Evolutionary conservation across 2,113 vertebrate genomes (phyloP).

Genomic region (Psilopogon haemacephalus): DNA sequence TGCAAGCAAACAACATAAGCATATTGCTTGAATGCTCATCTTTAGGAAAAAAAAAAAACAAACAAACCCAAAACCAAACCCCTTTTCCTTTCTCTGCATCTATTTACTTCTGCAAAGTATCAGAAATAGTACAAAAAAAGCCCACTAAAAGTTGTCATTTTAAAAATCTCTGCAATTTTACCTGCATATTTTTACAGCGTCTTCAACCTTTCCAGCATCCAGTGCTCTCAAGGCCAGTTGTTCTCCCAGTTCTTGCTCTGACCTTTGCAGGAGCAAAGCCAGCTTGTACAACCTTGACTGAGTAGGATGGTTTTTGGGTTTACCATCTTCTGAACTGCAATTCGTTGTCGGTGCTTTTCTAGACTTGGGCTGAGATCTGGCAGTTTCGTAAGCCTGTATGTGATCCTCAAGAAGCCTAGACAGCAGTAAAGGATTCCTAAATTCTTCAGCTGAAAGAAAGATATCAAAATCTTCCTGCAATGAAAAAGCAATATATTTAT

Average conservation of each 20-base stretch:
- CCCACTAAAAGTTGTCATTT: not conserved
- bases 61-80: accelerated
- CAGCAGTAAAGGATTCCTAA: slow-evolving; percentile 75
- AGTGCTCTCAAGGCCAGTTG: slow-evolving; percentile 84
- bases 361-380: slow-evolving; percentile 31
- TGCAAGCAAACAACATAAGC: too few relatives aligned
- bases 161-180: slow-evolving; percentile 47
- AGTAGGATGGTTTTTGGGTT: slow-evolving; percentile 60
- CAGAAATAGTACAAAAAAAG: not conserved
- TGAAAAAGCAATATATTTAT: not conserved
- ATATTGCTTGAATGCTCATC: not conserved
- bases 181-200: slow-evolving; percentile 87
- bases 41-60: not conserved
- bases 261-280: slow-evolving; percentile 80
- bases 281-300: slow-evolving; percentile 79
- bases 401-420: slow-evolving; percentile 82
- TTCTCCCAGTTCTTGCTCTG: slow-evolving; percentile 82
- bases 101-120: not conserved
- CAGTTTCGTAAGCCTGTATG: slow-evolving; percentile 80
- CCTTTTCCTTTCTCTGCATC: not conserved
- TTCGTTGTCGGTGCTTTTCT: not conserved
- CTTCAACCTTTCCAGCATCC: slow-evolving; percentile 79
- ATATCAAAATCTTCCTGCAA: slow-evolving; percentile 88
- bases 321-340: slow-evolving; percentile 53
- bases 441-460: slow-evolving; percentile 86